phyloP scores from a whole-genome alignment of 1,140 invertebrate genomes.

The Brachionus sp. region DNA sequence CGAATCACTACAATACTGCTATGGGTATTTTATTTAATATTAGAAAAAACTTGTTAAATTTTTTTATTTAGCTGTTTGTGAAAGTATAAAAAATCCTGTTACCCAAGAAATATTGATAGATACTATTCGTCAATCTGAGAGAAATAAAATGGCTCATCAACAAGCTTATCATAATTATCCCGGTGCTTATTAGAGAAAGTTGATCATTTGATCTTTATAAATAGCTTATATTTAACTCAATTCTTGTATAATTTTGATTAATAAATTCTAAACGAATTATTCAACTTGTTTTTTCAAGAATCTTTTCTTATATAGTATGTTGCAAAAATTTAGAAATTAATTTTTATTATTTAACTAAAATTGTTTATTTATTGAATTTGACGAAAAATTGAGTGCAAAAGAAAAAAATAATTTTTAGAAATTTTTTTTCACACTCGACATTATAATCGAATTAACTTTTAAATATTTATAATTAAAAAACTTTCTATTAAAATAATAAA shows the following conservation, averaged over 20 bases:
- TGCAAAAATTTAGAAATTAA: no score
- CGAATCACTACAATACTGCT: slow-evolving; percentile 81
- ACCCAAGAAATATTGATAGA: slow-evolving; percentile 11
- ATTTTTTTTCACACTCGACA: no score
- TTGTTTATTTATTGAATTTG: no score
- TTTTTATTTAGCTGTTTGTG: slow-evolving; percentile 31
- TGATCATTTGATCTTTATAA: not conserved
- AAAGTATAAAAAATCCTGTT: slow-evolving; percentile 42
- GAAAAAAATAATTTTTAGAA: no score
- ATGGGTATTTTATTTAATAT: slow-evolving; percentile 62
- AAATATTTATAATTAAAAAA: no score
- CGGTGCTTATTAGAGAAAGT: not conserved
- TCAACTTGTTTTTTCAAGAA: not conserved
- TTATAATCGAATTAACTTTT: no score
- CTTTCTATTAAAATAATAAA: no score
- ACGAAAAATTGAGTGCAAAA: no score
- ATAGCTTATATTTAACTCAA: not conserved
- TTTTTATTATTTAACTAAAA: no score
- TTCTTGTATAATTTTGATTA: not conserved
- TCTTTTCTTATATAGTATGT: no score
- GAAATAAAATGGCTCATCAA: not conserved
- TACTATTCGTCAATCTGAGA: not conserved
- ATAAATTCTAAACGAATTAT: not conserved
- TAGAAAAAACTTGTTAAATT: not conserved
- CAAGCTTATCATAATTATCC: not conserved